Conservation (phyloP, 2,797 vertebrate species). For the Eospalax fontanierii region DNA sequence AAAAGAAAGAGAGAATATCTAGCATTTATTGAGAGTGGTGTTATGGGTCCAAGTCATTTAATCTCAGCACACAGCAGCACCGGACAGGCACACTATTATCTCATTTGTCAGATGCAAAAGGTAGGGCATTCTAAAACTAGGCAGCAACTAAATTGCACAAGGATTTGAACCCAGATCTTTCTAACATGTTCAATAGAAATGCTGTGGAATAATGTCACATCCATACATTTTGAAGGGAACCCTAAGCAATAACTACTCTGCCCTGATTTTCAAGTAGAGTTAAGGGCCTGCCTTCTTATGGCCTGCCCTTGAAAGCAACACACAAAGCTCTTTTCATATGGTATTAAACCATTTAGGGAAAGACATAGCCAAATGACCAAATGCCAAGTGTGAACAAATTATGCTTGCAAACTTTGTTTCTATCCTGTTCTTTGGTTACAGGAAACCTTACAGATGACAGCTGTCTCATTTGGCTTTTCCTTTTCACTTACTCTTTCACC, state of each 20-base stretch:
- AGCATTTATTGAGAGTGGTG: neutral
- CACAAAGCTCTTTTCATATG: neutral
- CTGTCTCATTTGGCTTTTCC: neutral
- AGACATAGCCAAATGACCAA: neutral
- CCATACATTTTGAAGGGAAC: neutral
- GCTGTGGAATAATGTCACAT: neutral
- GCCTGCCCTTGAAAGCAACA: neutral
- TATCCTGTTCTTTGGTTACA: neutral
- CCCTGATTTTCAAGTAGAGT: too few species aligned
- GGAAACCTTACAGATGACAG: neutral
- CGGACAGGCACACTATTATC: neutral
- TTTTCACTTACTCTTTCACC: constrained; percentile 1
- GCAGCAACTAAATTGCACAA: neutral
- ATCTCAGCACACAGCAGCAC: neutral
- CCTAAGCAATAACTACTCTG: too few species aligned
- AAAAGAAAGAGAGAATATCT: too few species aligned
- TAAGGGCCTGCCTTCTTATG: neutral
- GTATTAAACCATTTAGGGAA: neutral
- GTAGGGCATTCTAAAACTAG: neutral
- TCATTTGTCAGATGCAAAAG: constrained; percentile 8
- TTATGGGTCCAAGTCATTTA: neutral
- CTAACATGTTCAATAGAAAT: neutral
- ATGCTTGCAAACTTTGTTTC: constrained; percentile 6
- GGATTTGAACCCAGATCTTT: constrained; percentile 3
- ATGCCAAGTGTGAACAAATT: neutral